These are phyloP conservation scores for Prosopocoilus inquinatus DNA, from an alignment of 2,888 invertebrate species.

Conservation along the genomic window DNA sequence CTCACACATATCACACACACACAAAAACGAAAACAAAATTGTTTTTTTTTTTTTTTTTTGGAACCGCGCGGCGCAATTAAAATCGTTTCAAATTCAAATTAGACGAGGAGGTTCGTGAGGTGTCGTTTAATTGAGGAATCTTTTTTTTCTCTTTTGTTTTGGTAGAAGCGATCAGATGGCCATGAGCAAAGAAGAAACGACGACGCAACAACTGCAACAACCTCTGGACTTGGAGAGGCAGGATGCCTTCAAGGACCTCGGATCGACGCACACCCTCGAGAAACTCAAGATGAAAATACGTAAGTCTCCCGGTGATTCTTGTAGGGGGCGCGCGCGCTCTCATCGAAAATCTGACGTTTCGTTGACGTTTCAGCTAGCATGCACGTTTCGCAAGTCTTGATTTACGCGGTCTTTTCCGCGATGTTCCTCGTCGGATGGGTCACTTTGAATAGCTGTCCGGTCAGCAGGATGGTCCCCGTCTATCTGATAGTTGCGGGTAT, in stretches of 20 bases:
- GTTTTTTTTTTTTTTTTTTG: too few relatives aligned
- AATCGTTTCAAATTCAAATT: too few relatives aligned
- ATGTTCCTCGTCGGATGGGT: slow-evolving; percentile 44
- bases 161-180: too few relatives aligned
- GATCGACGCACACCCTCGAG: neutral
- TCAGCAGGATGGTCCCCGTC: slow-evolving; percentile 43
- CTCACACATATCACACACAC: too few relatives aligned
- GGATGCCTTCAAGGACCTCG: neutral
- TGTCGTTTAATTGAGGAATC: too few relatives aligned
- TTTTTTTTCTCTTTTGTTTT: too few relatives aligned
- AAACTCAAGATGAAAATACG: neutral
- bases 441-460: slow-evolving; percentile 42
- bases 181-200: neutral
- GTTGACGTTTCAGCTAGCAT: slow-evolving; percentile 40
- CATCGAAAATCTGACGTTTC: neutral
- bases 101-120: too few relatives aligned
- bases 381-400: slow-evolving; percentile 42
- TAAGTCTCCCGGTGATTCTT: neutral
- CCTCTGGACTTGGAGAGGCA: neutral
- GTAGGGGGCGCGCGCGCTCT: neutral
- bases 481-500: slow-evolving; percentile 43
- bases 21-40: too few relatives aligned
- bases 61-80: too few relatives aligned
- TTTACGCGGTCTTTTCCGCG: slow-evolving; percentile 40
- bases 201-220: too few relatives aligned